Base-by-base conservation (phyloP, 2,888 invertebrate genomes). In the Cenopis cana region DNA sequence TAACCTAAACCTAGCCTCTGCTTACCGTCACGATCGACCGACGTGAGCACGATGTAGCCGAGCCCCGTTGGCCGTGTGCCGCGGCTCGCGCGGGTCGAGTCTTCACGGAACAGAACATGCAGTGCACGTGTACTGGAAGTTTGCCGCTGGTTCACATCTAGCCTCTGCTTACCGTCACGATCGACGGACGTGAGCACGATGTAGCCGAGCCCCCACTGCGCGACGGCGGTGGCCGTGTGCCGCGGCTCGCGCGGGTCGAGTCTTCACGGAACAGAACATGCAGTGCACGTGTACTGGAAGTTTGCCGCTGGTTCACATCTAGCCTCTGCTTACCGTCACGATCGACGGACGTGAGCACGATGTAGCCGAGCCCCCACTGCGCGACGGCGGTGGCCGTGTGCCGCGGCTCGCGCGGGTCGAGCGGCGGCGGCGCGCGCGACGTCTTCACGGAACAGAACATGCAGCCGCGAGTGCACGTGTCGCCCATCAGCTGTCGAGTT, bases 381-480 rank as follows among this genome's bases (percentile, higher is more conserved):
- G 96, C 95, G 76, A 99, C 96, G 0, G 99, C 99, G 67, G 91
- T 94, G 0, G 99, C 99, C 0, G 99, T 99, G 89, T 99, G 97
- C 9, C 94, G 85, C 0, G 99, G 99, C 89, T 99, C 99, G 72
- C 95, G 94, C 0, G 97, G 95, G 94, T 99, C 98, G 10, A 98
- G 95, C 0, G 98, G 96, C 0, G 98, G 98, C 0, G 99, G 99
- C 36, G 95, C 94, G 74, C 97, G 95, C 0, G 99, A 96, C 0
- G 99, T 99, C 94, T 99, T 99, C 60, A 99, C 98, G 0, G 99
- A 99, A 89, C 99, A 99, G 93, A 99, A 99, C 82, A 99, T 95
- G 87, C 99, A 99, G 29, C 99, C 99, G 74, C 99, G 94, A 0
- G 99, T 99, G 84, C 99, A 99, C 0, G 99, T 99, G 89, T 99